Conservation (phyloP, 1,140 invertebrate genomes). For the Cyrtorhinus lividipennis region DNA sequence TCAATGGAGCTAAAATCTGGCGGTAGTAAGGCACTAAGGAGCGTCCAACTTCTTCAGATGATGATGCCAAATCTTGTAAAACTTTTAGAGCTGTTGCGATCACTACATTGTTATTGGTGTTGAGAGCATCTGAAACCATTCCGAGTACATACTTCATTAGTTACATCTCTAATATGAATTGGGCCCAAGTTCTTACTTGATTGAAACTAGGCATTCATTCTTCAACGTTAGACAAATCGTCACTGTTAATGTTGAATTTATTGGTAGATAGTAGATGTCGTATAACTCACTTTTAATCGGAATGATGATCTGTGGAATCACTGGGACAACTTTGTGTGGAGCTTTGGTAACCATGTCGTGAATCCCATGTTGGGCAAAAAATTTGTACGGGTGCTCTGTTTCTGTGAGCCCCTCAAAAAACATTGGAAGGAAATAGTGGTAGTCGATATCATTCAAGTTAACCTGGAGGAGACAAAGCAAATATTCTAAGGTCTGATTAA, state of each 20-base stretch:
- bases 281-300: conserved; percentile 69
- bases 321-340: conserved; percentile 71
- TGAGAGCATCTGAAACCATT: conserved; percentile 57
- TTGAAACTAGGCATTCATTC: too few relatives aligned
- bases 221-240: too few relatives aligned
- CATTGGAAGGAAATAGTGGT: conserved; percentile 81
- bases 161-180: too few relatives aligned
- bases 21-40: conserved; percentile 85
- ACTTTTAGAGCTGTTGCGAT: conserved; percentile 65
- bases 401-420: conserved; percentile 89
- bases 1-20: conserved; percentile 76
- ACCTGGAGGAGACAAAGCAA: conserved; percentile 42
- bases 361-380: conserved; percentile 75
- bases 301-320: conserved; percentile 81
- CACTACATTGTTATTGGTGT: conserved; percentile 58
- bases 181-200: too few relatives aligned
- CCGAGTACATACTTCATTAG: too few relatives aligned
- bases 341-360: conserved; percentile 71
- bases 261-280: too few relatives aligned
- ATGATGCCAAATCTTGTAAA: conserved; percentile 65
- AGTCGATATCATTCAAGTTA: conserved; percentile 74
- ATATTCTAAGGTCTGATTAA: too few relatives aligned
- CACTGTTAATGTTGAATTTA: too few relatives aligned
- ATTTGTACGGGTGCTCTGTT: conserved; percentile 70
- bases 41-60: conserved; percentile 66